Evolutionary conservation across 2,888 invertebrate species (phyloP).

Genomic region (Callyntrura sp.): DNA sequence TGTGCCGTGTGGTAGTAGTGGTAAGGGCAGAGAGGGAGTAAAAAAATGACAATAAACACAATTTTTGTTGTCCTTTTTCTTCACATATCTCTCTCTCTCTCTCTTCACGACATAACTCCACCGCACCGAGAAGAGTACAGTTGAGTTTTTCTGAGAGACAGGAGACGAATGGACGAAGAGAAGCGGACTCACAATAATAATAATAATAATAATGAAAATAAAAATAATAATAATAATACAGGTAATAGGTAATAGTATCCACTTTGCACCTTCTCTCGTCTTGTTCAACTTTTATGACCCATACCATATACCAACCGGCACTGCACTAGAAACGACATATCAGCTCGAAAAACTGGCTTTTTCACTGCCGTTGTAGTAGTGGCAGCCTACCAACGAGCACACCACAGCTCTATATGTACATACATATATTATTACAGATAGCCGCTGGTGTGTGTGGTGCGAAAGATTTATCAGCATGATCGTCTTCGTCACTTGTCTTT

Average conservation of each 20-base stretch:
- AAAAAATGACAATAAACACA: background rate
- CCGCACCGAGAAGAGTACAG: conserved; percentile 5
- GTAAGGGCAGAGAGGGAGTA: background rate
- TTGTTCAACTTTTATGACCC: conserved; percentile 58
- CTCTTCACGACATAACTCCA: too few relatives aligned
- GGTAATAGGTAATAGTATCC: conserved; percentile 30
- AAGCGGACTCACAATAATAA: conserved; percentile 6
- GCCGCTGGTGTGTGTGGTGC: conserved; percentile 16
- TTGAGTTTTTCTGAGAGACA: background rate
- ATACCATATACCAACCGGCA: background rate
- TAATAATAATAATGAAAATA: background rate
- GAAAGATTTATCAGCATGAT: conserved; percentile 16
- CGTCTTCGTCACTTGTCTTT: background rate
- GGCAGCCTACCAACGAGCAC: background rate
- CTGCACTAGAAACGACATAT: too few relatives aligned
- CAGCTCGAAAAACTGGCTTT: conserved; percentile 57
- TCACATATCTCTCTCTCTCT: conserved; percentile 12
- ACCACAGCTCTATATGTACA: background rate
- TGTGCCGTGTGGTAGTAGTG: background rate
- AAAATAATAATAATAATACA: background rate
- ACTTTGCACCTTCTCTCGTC: conserved; percentile 75
- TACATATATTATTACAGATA: background rate
- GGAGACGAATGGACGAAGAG: background rate
- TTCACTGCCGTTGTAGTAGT: background rate
- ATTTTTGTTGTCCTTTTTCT: conserved; percentile 53